Evolutionary conservation across 2,888 invertebrate species (phyloP).

Genomic region (Chouioia cunea): DNA sequence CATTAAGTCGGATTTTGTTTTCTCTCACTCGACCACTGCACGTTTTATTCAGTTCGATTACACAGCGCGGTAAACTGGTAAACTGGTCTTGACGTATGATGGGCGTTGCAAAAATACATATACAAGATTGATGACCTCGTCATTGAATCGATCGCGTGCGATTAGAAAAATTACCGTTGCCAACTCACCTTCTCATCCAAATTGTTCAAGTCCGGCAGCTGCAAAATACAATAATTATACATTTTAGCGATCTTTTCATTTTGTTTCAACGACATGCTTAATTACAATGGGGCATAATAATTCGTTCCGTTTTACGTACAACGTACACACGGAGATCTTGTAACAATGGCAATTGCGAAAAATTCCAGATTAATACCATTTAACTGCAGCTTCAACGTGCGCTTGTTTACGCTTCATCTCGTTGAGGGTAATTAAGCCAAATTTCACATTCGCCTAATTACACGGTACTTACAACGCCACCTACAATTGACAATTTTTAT

Average conservation of each 20-base stretch:
- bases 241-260: too few relatives aligned
- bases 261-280: slow-evolving; percentile 16
- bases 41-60: too few relatives aligned
- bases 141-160: not conserved
- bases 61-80: not conserved
- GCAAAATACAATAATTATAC: slow-evolving; percentile 51
- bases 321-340: not conserved
- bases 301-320: slow-evolving; percentile 6
- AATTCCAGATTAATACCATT: slow-evolving; percentile 18
- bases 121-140: not conserved
- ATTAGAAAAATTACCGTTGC: not conserved
- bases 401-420: slow-evolving; percentile 25
- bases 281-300: slow-evolving; percentile 28
- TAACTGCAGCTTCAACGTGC: slow-evolving; percentile 25
- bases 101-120: slow-evolving; percentile 7
- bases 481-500: not conserved
- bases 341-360: slow-evolving; percentile 3
- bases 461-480: slow-evolving; percentile 22
- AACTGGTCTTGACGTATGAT: not conserved
- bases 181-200: slow-evolving; percentile 66
- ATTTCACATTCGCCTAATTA: slow-evolving; percentile 38
- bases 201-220: slow-evolving; percentile 64
- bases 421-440: slow-evolving; percentile 22
- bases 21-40: not conserved
- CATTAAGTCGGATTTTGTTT: too few relatives aligned